These are phyloP conservation scores for Antennarius striatus DNA, from an alignment of 2,113 vertebrate genomes.

Conservation along the genomic window DNA sequence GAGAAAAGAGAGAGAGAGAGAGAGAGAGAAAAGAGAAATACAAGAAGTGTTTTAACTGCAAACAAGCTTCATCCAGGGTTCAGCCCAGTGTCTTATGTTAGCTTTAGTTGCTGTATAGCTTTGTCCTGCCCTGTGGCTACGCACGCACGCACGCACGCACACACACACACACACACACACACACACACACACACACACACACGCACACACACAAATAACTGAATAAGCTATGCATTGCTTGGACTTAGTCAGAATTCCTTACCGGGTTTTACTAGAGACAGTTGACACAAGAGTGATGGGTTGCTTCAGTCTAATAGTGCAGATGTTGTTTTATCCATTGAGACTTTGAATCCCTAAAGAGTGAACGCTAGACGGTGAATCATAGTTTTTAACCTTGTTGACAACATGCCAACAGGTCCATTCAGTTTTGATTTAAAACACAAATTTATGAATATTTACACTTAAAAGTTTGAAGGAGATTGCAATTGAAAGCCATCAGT, in stretches of 20 bases:
- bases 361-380: conserved; percentile 5
- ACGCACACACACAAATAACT: conserved; percentile 34
- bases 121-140: conserved; percentile 60
- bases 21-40: conserved; percentile 18
- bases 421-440: background rate
- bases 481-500: no score
- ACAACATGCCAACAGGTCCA: background rate
- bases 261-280: conserved; percentile 36
- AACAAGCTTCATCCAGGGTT: conserved; percentile 61
- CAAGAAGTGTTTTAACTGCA: conserved; percentile 53
- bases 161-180: conserved; percentile 20
- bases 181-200: conserved; percentile 14
- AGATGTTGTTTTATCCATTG: conserved; percentile 57
- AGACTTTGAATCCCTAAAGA: conserved; percentile 16
- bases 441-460: background rate
- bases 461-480: background rate
- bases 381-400: conserved; percentile 14
- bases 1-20: background rate
- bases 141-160: conserved; percentile 13
- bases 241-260: conserved; percentile 55
- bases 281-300: conserved; percentile 46
- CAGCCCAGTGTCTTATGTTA: conserved; percentile 60
- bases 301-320: conserved; percentile 28
- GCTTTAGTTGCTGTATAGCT: conserved; percentile 62
- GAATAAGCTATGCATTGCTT: conserved; percentile 59